Conservation (phyloP, 1,140 invertebrate genomes). For the Oedothorax gibbosus region DNA sequence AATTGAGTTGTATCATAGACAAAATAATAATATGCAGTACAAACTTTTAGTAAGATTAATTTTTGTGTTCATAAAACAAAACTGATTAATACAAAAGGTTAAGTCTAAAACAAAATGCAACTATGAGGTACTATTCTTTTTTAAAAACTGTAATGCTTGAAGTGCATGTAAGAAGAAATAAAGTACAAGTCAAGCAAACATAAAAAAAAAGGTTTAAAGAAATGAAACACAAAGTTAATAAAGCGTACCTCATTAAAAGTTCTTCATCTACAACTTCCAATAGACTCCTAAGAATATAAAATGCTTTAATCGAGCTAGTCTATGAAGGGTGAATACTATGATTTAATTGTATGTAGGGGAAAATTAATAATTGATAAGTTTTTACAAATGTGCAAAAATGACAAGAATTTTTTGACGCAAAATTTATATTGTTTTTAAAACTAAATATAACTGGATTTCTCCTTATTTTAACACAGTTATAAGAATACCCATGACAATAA, state of each 20-base stretch:
- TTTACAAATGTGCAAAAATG: constrained; percentile 2
- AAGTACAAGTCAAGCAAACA: constrained; percentile 14
- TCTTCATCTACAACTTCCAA: constrained; percentile 62
- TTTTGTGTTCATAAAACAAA: too few relatives aligned
- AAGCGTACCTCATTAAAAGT: constrained; percentile 60
- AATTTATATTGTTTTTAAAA: not conserved
- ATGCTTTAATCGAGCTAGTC: constrained; percentile 20
- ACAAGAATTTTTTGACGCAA: not conserved
- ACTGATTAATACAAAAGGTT: too few relatives aligned
- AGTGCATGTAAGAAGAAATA: not conserved
- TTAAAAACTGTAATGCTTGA: too few relatives aligned
- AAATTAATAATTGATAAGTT: not conserved
- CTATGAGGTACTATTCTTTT: too few relatives aligned
- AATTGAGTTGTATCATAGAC: too few relatives aligned
- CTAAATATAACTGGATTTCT: not conserved
- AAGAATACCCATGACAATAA: too few relatives aligned
- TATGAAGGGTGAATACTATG: constrained; percentile 2
- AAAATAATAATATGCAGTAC: too few relatives aligned
- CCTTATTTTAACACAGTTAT: too few relatives aligned
- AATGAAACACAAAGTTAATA: constrained; percentile 48
- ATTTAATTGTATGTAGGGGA: not conserved
- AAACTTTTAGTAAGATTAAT: too few relatives aligned
- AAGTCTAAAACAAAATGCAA: too few relatives aligned
- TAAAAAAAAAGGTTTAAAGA: not conserved
- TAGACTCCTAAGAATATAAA: constrained; percentile 59